Base-by-base conservation (phyloP, 2,888 invertebrate genomes). In the Platycnemis pennipes region DNA sequence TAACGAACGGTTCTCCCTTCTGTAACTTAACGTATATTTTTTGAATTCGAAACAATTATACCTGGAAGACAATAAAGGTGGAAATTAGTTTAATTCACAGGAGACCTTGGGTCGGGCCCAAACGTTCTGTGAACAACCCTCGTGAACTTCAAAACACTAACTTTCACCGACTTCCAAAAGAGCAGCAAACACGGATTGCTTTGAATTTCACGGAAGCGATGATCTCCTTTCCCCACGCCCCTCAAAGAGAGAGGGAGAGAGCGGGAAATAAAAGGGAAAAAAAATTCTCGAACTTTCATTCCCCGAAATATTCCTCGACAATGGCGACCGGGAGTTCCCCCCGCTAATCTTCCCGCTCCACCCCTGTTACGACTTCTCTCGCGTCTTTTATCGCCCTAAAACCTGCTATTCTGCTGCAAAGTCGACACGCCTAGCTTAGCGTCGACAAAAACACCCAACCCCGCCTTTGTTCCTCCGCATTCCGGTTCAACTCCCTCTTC, bases 91-190 rank as follows among this genome's bases (percentile, higher is more conserved):
- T 77, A 11, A 77, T n/a, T 77, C 77, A 37, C 37, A 37, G 37
- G 77, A 77, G 37, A 8, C 77, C n/a, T 22, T 63, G 13, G 13
- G 8, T 13, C 8, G 37, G 31, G 37, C 11, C 37, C 11, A 77
- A 77, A 13, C 16, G 5, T 13, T 77, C 26, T 26, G 31, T 77
- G 77, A 77, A 37, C 37, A n/a, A 13, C 77, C 77, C 77, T 77
- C 11, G 13, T 22, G 11, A 77, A 77, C 37, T 37, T 37, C 2
- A 37, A 77, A 77, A 77, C 77, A 37, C 77, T 37, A 37, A 77
- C 77, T 77, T 77, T 77, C 77, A 77, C 77, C 77, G 37, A 77
- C 77, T 37, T 77, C 77, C 77, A 26, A 77, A 77, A 77, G 77
- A 77, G 77, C 77, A 37, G 77, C 31, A 77, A 77, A 37, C 77